A percentile compares a stretch with the other conserved stretches of the same genome.
Conservation (phyloP, 2,888 invertebrate species). For the Drosophila nr. fundita region DNA sequence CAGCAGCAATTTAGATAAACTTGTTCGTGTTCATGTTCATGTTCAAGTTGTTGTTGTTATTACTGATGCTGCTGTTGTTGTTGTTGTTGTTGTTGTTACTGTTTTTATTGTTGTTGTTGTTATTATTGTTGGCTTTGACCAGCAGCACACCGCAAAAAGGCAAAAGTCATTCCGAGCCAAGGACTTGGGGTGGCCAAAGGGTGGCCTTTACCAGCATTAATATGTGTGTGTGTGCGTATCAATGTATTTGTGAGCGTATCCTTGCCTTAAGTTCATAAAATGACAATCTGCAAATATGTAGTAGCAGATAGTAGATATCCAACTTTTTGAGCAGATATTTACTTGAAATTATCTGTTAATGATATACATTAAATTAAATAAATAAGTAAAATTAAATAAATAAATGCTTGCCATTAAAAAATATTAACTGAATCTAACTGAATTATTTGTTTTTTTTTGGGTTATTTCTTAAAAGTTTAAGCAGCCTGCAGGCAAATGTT, state of each 20-base stretch:
- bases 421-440: background rate
- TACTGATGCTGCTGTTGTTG: conserved; percentile 27
- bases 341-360: background rate
- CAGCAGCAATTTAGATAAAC: conserved; percentile 76
- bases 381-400: too few relatives aligned
- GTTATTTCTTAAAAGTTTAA: too few relatives aligned
- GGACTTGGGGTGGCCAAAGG: conserved; percentile 26
- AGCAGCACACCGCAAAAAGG: conserved; percentile 75
- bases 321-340: background rate
- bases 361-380: background rate
- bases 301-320: conserved; percentile 8
- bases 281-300: conserved; percentile 47
- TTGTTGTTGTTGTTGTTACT: conserved; percentile 23
- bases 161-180: conserved; percentile 69
- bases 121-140: conserved; percentile 60
- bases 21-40: conserved; percentile 65
- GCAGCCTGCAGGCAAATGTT: fast-evolving
- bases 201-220: conserved; percentile 22
- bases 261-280: conserved; percentile 72
- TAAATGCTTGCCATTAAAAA: too few relatives aligned
- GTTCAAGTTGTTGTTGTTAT: conserved; percentile 31
- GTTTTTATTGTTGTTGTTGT: conserved; percentile 31
- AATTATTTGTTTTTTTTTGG: too few relatives aligned
- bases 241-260: conserved; percentile 33
- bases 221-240: conserved; percentile 1